Conservation (phyloP, 2,888 invertebrate genomes). For the Agonopterix arenella region DNA sequence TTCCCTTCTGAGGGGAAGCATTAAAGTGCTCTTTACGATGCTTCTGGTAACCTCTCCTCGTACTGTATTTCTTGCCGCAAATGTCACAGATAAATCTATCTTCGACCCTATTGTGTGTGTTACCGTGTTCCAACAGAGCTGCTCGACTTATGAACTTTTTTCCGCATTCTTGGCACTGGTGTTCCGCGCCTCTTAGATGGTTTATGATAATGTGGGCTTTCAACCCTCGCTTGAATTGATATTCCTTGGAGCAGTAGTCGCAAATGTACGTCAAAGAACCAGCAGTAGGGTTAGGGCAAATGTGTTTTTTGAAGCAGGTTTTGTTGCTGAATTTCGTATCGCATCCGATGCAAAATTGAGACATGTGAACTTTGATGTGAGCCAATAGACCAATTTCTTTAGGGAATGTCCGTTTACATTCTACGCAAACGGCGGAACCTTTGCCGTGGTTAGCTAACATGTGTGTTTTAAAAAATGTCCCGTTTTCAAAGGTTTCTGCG, state of each 20-base stretch:
- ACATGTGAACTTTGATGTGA: constrained; percentile 29
- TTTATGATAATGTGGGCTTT: constrained; percentile 26
- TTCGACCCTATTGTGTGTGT: constrained; percentile 27
- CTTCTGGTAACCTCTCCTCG: constrained; percentile 33
- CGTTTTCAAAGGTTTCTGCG: constrained; percentile 19
- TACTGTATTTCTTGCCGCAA: constrained; percentile 32
- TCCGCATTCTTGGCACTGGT: constrained; percentile 40
- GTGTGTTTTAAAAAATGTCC: neutral
- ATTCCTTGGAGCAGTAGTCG: constrained; percentile 36
- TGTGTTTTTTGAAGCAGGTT: constrained; percentile 31
- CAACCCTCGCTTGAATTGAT: constrained; percentile 20
- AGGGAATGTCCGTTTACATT: constrained; percentile 30
- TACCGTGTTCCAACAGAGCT: constrained; percentile 35
- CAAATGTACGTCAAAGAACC: constrained; percentile 23
- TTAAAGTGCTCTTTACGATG: constrained; percentile 26
- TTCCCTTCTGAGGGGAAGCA: too few species aligned
- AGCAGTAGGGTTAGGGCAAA: constrained; percentile 15
- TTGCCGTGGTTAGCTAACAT: constrained; percentile 1
- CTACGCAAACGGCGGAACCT: constrained; percentile 13
- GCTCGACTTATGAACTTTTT: constrained; percentile 27
- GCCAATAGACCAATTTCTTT: constrained; percentile 16
- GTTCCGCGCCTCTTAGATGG: constrained; percentile 21
- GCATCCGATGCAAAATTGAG: constrained; percentile 27
- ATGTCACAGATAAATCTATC: constrained; percentile 34
- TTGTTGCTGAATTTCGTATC: constrained; percentile 26